Evolutionary conservation across 2,797 vertebrate genomes (phyloP).

Genomic region (Gallinago stenura): DNA sequence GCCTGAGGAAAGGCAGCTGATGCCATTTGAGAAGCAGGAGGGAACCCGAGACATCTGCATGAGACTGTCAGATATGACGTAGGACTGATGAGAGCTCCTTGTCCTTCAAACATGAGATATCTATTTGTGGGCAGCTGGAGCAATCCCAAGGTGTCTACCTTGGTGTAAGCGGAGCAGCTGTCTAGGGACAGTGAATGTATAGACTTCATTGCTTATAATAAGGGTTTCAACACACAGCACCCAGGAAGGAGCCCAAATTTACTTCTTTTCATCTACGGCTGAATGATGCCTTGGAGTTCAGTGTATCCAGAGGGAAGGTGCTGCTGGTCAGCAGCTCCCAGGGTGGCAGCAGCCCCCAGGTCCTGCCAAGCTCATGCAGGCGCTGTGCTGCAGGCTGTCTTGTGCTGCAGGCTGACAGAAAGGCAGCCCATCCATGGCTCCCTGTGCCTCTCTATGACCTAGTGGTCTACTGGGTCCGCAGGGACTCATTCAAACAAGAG

Average conservation of each 20-base stretch:
- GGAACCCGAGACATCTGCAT: neutral
- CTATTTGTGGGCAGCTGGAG: neutral
- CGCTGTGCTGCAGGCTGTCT: neutral
- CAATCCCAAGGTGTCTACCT: neutral
- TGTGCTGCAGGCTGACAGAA: neutral
- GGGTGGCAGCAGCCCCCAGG: neutral
- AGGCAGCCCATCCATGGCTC: fast-evolving
- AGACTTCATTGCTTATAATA: neutral
- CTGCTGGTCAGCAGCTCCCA: neutral
- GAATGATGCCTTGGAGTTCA: neutral
- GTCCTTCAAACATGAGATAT: neutral
- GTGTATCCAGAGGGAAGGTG: neutral
- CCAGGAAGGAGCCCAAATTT: neutral
- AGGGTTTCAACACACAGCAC: neutral
- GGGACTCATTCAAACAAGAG: neutral
- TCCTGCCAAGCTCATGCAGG: neutral
- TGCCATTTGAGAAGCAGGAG: neutral
- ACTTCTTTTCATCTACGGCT: neutral
- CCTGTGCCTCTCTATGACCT: neutral
- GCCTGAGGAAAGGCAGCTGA: neutral
- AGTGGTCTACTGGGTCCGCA: neutral
- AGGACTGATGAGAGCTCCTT: neutral
- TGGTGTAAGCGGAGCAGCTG: neutral
- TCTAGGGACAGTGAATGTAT: neutral
- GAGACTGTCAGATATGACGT: neutral